Evolutionary conservation across 1,140 invertebrate genomes (phyloP), one percentile per base, ranked within the genome.

Genomic region (Anadara kagoshimensis): DNA sequence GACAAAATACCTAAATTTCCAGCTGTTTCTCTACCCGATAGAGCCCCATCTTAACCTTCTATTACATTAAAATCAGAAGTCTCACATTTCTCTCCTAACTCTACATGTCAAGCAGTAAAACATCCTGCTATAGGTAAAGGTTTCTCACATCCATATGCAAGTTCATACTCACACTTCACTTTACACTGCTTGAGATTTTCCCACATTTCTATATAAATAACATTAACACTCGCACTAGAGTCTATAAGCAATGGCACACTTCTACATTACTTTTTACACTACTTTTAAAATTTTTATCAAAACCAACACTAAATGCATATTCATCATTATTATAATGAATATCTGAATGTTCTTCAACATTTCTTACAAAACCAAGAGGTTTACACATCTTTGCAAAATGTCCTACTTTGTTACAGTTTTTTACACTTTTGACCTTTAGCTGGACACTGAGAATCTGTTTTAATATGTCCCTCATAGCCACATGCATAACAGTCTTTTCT

Each of bases 1-100:
- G 47, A 26, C 24, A 70, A 56, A 0, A 70, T 18, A 41, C 69
- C 59, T 1, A 63, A 29, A n/a, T 24, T 4, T n/a, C 24, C 22
- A 43, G 58, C 69, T 36, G 69, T 53, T 26, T 24, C 36, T 58
- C 47, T 47, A 20, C 62, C 67, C 20, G 66, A 24, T 36, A 78
- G 53, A 10, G 64, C 45, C 16, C 45, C 49, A 24, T 26, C 76
- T 22, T 53, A 63, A 36, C 62, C 61, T 16, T 63, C 36, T 24
- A 78, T 45, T 5, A 78, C 73, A 64, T 26, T 43, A 53, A 70
- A 75, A 16, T 75, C 68, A 18, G 67, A 67, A 29, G 65, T 41
- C 20, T 41, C 26, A 47, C 10, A 22, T 26, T 57, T 41, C 22
- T 68, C 47, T 20, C n/a, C n/a, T 36, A 75, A 24, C 11, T 29